Evolutionary conservation across 2,113 vertebrate species (phyloP).

Genomic region (Melanotaenia duboulayi): DNA sequence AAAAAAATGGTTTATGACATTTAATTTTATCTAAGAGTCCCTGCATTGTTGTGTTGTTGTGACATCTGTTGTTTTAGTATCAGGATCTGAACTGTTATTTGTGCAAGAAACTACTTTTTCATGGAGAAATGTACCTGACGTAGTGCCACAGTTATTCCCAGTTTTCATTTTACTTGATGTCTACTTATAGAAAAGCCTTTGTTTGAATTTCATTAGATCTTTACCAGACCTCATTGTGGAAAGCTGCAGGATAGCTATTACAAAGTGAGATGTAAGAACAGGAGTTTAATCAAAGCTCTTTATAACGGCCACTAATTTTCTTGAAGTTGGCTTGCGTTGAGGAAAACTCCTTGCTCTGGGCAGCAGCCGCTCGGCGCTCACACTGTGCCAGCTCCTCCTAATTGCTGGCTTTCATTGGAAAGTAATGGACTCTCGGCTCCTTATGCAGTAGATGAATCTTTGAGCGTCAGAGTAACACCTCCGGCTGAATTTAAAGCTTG

Average conservation of each 20-base stretch:
- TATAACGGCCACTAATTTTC: conserved; percentile 11
- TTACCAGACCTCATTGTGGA: background rate
- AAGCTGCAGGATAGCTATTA: background rate
- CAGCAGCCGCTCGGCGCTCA: conserved; percentile 16
- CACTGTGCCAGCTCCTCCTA: conserved; percentile 28
- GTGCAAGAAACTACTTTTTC: background rate
- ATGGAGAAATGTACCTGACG: background rate
- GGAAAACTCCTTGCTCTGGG: conserved; percentile 14
- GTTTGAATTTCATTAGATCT: background rate
- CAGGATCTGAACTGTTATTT: background rate
- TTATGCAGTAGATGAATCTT: conserved; percentile 24
- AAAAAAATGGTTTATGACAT: no score
- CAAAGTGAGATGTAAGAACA: conserved; percentile 1
- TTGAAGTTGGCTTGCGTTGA: conserved; percentile 2
- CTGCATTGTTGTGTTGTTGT: no score
- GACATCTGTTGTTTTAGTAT: no score
- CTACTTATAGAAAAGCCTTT: background rate
- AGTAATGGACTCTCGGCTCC: conserved; percentile 33
- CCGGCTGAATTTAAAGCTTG: conserved; percentile 6
- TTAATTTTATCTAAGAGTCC: no score
- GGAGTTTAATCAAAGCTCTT: conserved; percentile 5
- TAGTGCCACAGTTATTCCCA: background rate
- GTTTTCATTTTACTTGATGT: background rate
- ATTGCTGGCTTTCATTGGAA: conserved; percentile 48
- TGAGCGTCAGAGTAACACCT: conserved; percentile 1